These are phyloP conservation scores for Ceyx cyanopectus DNA, from an alignment of 2,113 vertebrate genomes.

Conservation along the genomic window DNA sequence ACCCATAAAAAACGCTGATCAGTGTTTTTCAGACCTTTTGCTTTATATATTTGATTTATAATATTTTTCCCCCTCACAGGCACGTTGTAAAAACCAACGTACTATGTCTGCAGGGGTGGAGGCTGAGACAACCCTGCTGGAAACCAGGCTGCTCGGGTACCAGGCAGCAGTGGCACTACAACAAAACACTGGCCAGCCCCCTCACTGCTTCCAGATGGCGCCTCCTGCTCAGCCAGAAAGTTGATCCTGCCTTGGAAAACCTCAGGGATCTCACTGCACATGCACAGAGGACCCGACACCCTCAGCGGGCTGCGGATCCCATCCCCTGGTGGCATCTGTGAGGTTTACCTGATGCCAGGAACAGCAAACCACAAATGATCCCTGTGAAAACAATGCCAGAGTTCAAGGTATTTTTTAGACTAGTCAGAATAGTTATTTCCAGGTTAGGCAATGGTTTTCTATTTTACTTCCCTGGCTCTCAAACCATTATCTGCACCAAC, in stretches of 20 bases:
- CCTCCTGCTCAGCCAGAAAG: background rate
- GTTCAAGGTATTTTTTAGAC: background rate
- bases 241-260: background rate
- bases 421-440: slow-evolving; percentile 6
- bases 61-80: background rate
- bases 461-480: background rate
- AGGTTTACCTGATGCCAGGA: background rate
- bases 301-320: background rate
- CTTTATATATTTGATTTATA: background rate
- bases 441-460: background rate
- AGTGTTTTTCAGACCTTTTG: background rate
- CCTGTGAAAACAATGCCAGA: background rate
- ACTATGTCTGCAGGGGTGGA: background rate
- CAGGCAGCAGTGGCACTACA: background rate
- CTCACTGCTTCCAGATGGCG: background rate
- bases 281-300: background rate
- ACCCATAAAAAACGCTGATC: background rate
- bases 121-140: background rate
- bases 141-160: background rate
- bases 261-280: background rate
- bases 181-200: background rate
- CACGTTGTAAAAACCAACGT: background rate
- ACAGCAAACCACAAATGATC: background rate
- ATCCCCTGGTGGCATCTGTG: background rate
- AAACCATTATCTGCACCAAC: background rate